These are phyloP conservation scores for Epizoanthus ramosus DNA, from an alignment of 92 coral and sea anemone species.

Conservation along the genomic window DNA sequence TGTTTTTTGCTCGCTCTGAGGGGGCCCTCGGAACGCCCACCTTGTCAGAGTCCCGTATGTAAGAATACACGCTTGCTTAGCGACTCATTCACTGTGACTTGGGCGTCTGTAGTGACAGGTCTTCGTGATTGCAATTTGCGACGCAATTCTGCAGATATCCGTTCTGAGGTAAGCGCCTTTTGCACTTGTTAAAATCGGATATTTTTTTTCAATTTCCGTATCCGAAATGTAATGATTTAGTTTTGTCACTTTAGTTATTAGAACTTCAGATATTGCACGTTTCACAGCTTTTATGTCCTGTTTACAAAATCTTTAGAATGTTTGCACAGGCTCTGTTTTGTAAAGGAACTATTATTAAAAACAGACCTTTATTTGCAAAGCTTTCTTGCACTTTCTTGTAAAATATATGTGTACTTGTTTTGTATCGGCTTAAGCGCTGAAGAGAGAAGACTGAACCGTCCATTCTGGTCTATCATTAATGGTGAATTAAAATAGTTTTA, in stretches of 20 bases:
- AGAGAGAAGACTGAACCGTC: slow-evolving; percentile 1
- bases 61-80: neutral
- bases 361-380: slow-evolving; percentile 2
- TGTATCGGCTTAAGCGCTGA: slow-evolving; percentile 1
- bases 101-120: slow-evolving; percentile 31
- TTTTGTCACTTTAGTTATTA: neutral
- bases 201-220: neutral
- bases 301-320: slow-evolving; percentile 12
- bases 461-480: neutral
- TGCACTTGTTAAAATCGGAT: neutral
- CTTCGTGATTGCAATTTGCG: slow-evolving; percentile 2
- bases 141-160: neutral
- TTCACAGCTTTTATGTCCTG: slow-evolving; percentile 15
- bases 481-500: slow-evolving; percentile 7
- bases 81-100: slow-evolving; percentile 27
- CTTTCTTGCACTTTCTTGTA: neutral
- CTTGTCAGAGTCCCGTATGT: slow-evolving; percentile 5
- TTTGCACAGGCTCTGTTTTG: neutral
- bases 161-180: neutral
- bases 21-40: slow-evolving; percentile 14
- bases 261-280: neutral
- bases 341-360: neutral
- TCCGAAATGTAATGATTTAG: neutral
- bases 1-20: neutral
- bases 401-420: neutral